Evolutionary conservation across 2,113 vertebrate species (phyloP).

Genomic region (Stegostoma tigrinum): DNA sequence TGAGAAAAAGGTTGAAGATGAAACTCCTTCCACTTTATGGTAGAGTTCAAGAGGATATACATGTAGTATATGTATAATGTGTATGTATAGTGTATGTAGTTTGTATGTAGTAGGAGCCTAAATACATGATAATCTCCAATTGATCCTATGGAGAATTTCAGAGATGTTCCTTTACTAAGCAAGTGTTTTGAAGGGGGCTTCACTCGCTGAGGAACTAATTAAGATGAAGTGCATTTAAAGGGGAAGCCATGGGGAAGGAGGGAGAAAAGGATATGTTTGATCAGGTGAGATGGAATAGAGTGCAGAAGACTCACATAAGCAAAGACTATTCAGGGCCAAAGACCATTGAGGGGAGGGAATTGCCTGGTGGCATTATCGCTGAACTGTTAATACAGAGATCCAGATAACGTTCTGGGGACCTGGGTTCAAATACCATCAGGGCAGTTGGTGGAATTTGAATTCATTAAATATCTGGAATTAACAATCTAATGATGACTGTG

Average conservation of each 20-base stretch:
- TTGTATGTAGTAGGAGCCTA: neutral
- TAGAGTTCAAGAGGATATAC: neutral
- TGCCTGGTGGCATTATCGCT: too few species aligned
- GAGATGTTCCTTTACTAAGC: neutral
- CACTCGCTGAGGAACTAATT: neutral
- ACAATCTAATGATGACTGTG: too few species aligned
- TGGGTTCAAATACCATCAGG: too few species aligned
- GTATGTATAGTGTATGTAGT: too few species aligned
- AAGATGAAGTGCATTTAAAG: neutral
- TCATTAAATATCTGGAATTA: too few species aligned
- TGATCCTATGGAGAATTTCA: neutral
- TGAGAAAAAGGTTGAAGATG: neutral
- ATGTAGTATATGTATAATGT: neutral
- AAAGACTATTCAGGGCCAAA: neutral
- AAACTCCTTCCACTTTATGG: neutral
- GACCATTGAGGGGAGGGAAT: too few species aligned
- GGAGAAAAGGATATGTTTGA: neutral
- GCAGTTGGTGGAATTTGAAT: too few species aligned
- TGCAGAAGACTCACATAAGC: neutral
- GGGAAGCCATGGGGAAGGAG: neutral
- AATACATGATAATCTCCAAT: neutral
- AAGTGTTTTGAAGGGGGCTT: neutral
- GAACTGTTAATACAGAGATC: too few species aligned
- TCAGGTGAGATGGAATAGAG: neutral
- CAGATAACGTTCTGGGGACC: too few species aligned